Base-by-base conservation (phyloP, 2,888 invertebrate species). In the Caenorhabditis sp. region DNA sequence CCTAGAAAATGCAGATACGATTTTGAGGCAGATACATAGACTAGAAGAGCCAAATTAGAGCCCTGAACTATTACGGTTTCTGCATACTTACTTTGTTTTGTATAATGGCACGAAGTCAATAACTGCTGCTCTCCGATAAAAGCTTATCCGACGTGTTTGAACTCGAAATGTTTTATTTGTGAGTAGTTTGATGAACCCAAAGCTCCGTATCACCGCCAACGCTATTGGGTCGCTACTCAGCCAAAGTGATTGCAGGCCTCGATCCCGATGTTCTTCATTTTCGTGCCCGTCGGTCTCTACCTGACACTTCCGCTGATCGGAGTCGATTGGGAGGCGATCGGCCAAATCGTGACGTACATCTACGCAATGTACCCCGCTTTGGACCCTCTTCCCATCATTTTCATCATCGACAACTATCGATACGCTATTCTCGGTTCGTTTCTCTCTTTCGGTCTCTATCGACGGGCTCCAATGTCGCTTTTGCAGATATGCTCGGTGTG, bases 401-500 rank as follows among this genome's bases (percentile, higher is more conserved):
- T 71, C 9, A 71, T 71, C 32, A 61, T 71, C 39, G 62, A 71
- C 17, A 62, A 62, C n/a, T 71, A 71, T 62, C 71, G 71, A 48
- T 45, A 37, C 20, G 56, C 66, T 15, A 56, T 66, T 56, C 41
- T 66, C 22, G 65, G 65, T 65, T n/a, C 46, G 48, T 24, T 13
- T 37, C 30, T 30, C 30, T 30, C 30, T 9, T 9, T 30, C 30
- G 9, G 30, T 5, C 30, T 30, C 30, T 30, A 5, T 9, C 9
- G 9, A 30, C 9, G 5, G 9, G 5, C 9, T 37, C 17, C 20
- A 30, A 50, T n/a, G n/a, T n/a, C n/a, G n/a, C n/a, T 15, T 50
- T 53, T 65, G 4, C 65, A 65, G 66, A 66, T 0, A 50, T 66
- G 39, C 41, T 46, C 17, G 66, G 66, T 15, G 46, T 46, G 4